A percentile compares a stretch with the other conserved stretches of the same genome.
Evolutionary conservation across 2,797 vertebrate species (phyloP).

Genomic region (Morus bassanus): DNA sequence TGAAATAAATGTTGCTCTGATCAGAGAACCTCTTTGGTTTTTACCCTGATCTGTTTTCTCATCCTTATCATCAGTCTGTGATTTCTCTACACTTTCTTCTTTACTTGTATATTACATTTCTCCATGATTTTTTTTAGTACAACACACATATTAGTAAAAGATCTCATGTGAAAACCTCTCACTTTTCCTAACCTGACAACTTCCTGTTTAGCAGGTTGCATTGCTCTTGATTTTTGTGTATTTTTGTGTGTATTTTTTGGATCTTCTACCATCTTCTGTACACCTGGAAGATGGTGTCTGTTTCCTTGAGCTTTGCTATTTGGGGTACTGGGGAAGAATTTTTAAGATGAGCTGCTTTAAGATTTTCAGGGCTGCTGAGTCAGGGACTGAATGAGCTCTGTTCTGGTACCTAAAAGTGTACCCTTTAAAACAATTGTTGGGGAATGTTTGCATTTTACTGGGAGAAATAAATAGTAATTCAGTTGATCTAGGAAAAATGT

Average conservation of each 20-base stretch:
- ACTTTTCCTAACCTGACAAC: not conserved
- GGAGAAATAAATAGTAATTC: not conserved
- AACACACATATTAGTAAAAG: slow-evolving; percentile 5
- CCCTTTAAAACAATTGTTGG: not conserved
- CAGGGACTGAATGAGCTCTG: not conserved
- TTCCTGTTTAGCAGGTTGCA: not conserved
- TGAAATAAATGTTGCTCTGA: not conserved
- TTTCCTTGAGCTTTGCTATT: not conserved
- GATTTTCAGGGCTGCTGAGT: not conserved
- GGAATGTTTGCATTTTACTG: not conserved
- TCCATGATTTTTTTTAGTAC: not conserved
- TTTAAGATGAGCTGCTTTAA: not conserved
- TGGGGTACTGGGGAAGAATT: not conserved
- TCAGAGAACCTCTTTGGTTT: not conserved
- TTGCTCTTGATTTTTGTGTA: not conserved
- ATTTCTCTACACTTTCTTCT: not conserved
- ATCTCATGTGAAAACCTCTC: not conserved
- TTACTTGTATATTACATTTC: slow-evolving; percentile 4
- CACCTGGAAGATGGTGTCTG: not conserved
- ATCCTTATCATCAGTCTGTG: not conserved
- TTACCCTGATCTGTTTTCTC: not conserved
- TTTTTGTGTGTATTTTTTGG: not conserved
- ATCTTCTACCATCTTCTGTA: not conserved
- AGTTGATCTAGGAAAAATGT: not conserved
- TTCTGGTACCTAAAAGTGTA: not conserved